Conservation (phyloP, 2,888 invertebrate species). For the Piscicola geometra region DNA sequence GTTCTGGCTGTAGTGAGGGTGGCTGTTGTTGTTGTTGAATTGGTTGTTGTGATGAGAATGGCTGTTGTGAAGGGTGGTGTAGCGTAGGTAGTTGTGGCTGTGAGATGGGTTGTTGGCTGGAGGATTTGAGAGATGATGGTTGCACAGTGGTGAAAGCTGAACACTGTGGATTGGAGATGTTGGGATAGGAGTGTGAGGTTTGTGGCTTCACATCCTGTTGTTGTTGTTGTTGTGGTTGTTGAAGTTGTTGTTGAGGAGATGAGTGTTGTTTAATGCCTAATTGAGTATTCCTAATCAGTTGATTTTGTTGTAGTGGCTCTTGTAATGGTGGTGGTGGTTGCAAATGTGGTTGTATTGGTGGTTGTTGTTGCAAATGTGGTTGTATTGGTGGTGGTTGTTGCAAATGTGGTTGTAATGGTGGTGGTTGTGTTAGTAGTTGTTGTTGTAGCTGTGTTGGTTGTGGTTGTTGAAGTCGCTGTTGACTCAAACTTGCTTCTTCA, state of each 20-base stretch:
- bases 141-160: slow-evolving; percentile 24
- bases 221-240: slow-evolving; percentile 12
- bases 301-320: not conserved
- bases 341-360: no score
- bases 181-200: not conserved
- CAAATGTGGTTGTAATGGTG: no score
- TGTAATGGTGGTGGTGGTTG: not conserved
- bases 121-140: not conserved
- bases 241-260: not conserved
- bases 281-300: no score
- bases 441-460: not conserved
- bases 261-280: not conserved
- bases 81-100: not conserved
- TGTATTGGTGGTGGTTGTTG: no score
- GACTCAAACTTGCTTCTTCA: no score
- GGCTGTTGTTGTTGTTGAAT: not conserved
- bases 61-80: not conserved
- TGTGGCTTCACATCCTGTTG: not conserved
- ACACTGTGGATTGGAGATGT: slow-evolving; percentile 1
- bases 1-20: not conserved
- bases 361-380: no score
- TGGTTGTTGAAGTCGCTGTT: no score
- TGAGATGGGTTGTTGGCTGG: not conserved
- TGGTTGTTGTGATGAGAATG: not conserved
- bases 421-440: no score